Base-by-base conservation (phyloP, 2,113 vertebrate species). In the Xyrauchen texanus region DNA sequence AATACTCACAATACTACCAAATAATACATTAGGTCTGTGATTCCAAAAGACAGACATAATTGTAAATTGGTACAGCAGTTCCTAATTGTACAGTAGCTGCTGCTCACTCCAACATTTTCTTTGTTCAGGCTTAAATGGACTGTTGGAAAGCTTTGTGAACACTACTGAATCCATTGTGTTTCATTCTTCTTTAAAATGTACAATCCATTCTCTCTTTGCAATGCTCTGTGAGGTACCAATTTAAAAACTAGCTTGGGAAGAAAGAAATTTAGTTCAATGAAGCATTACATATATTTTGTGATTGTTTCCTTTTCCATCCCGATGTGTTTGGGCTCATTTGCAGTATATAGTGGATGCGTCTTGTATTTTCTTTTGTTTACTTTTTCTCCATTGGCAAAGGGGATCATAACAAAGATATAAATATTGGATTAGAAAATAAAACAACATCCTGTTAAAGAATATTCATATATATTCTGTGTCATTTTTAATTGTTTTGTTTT, bases 121-220 rank as follows among this genome's bases (percentile, higher is more conserved):
- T 73, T 73, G 5, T 60, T 73, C 55, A 72, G n/a, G 16, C 55
- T 46, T 5, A 21, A 61, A 61, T 57, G 42, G 21, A 70, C 42
- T 16, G 9, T 44, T 21, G 55, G 44, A 73, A 47, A 60, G 34
- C 21, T 55, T 46, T 11, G 15, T 42, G 44, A 42, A 72, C 45
- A 42, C 58, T 8, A 44, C 9, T 8, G n/a, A 34, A 72, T 60
- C 11, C 8, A n/a, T 72, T 46, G 42, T 72, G 8, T 60, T 72
- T 57, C 46, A 15, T 72, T 60, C 69, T 46, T 8, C 42, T 60
- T 57, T 0, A 44, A 70, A 55, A 70, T 4, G 21, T n/a, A 44
- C 44, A 72, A 60, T 72, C 69, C 45, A 8, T 72, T 58, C 21
- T 55, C 21, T 34, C 55, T 70, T 15, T 13, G 0, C 12, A 10